Evolutionary conservation across 1,140 invertebrate genomes (phyloP).

Genomic region (Thaumatotibia leucotreta): DNA sequence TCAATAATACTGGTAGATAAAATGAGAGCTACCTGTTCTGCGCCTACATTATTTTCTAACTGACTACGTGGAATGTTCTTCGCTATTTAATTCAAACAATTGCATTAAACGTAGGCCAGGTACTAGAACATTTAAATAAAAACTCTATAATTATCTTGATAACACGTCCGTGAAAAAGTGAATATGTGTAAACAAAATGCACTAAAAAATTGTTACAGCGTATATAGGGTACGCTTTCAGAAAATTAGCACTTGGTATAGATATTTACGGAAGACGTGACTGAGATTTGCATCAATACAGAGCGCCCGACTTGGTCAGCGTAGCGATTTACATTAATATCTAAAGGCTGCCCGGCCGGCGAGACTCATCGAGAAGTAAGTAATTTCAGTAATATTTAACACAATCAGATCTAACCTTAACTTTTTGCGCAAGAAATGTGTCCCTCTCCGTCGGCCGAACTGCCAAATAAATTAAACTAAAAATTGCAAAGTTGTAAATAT

Average conservation of each 20-base stretch:
- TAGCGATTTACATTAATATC: neutral
- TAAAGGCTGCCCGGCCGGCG: too few species aligned
- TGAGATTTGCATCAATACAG: neutral
- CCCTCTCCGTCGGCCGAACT: too few species aligned
- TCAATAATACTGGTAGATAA: neutral
- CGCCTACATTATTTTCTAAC: neutral
- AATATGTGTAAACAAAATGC: neutral
- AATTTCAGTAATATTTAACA: too few species aligned
- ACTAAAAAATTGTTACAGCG: neutral
- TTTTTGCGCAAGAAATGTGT: too few species aligned
- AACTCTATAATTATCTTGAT: too few species aligned
- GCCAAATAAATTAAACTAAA: slow-evolving; percentile 1
- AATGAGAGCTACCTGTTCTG: neutral
- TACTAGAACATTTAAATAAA: too few species aligned
- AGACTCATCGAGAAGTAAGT: too few species aligned
- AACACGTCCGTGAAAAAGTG: too few species aligned
- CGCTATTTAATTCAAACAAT: too few species aligned
- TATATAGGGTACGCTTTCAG: neutral
- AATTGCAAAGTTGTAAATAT: neutral
- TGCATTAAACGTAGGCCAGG: too few species aligned
- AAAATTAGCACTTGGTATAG: neutral
- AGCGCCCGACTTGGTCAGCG: neutral
- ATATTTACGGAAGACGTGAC: neutral
- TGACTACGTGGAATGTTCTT: neutral
- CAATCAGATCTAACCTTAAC: too few species aligned